Percentiles rank a stretch among this genome's conserved stretches.
Evolutionary conservation across 2,797 vertebrate genomes (phyloP).

Genomic region (Clarias pachynema): DNA sequence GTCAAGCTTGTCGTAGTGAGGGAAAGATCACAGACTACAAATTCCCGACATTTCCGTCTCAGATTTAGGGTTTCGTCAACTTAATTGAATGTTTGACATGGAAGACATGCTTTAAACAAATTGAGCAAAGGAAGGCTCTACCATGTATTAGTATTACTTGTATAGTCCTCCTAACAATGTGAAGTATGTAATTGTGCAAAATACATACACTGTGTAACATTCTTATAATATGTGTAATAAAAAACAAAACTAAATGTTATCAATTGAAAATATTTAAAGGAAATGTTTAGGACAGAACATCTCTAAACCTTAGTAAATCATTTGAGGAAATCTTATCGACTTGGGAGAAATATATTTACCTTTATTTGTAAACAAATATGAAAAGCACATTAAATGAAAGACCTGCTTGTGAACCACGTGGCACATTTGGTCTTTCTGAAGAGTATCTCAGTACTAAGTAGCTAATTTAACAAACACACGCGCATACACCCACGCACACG

Average conservation of each 20-base stretch:
- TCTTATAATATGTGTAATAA: too few relatives aligned
- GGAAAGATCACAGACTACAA: neutral
- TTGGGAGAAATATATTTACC: constrained; percentile 53
- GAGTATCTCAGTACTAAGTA: constrained; percentile 44
- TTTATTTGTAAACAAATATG: constrained; percentile 60
- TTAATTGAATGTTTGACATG: too few relatives aligned
- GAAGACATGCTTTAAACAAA: too few relatives aligned
- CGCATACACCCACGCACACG: neutral
- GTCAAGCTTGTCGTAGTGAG: neutral
- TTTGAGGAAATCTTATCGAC: neutral
- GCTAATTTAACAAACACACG: constrained; percentile 44
- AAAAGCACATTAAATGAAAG: constrained; percentile 60
- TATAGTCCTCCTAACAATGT: too few relatives aligned
- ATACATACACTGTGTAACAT: too few relatives aligned
- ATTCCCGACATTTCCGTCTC: too few relatives aligned
- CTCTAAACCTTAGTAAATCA: neutral
- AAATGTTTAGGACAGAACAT: neutral
- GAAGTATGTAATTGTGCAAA: too few relatives aligned
- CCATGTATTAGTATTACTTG: neutral
- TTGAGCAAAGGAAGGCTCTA: too few relatives aligned
- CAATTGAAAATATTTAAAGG: neutral
- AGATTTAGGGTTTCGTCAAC: too few relatives aligned
- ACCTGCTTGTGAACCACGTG: constrained; percentile 52
- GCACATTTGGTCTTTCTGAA: constrained; percentile 55
- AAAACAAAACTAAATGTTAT: too few relatives aligned